Percentiles rank a stretch among this genome's conserved stretches.
These are phyloP conservation scores for Pycnomerus fuliginosus DNA, from an alignment of 2,888 invertebrate species.

Conservation along the genomic window DNA sequence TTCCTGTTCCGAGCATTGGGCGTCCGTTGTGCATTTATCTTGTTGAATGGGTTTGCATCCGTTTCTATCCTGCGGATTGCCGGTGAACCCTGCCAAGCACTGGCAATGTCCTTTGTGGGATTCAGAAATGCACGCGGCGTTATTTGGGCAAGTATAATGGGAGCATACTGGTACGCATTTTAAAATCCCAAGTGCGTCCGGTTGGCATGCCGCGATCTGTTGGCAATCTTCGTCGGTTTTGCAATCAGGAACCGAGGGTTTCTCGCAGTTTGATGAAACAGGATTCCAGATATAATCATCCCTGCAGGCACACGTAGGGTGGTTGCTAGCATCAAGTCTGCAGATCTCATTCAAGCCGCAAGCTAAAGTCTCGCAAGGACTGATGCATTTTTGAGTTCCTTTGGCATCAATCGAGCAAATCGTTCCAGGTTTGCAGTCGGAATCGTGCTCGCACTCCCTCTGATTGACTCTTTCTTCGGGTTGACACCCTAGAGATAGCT, in stretches of 20 bases:
- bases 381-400: slow-evolving; percentile 69
- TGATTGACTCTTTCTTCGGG: slow-evolving; percentile 61
- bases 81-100: slow-evolving; percentile 79
- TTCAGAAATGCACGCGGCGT: slow-evolving; percentile 76
- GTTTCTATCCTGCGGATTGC: slow-evolving; percentile 86
- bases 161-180: slow-evolving; percentile 79
- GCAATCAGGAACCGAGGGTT: slow-evolving; percentile 85
- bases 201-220: slow-evolving; percentile 69
- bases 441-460: slow-evolving; percentile 66
- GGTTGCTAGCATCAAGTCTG: slow-evolving; percentile 63
- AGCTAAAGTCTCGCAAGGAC: slow-evolving; percentile 77
- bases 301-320: slow-evolving; percentile 78
- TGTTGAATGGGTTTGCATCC: slow-evolving; percentile 76
- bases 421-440: slow-evolving; percentile 70
- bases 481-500: slow-evolving; percentile 77
- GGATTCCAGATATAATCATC: slow-evolving; percentile 83
- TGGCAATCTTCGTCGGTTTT: slow-evolving; percentile 69
- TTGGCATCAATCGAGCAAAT: slow-evolving; percentile 67
- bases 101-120: slow-evolving; percentile 78
- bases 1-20: slow-evolving; percentile 81
- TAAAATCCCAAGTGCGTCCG: slow-evolving; percentile 81
- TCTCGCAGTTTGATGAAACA: slow-evolving; percentile 76
- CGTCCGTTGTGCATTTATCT: slow-evolving; percentile 76
- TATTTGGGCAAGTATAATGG: slow-evolving; percentile 80
- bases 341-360: slow-evolving; percentile 84